These are phyloP conservation scores for Tiliqua scincoides DNA, from an alignment of 2,113 vertebrate genomes.

Conservation along the genomic window DNA sequence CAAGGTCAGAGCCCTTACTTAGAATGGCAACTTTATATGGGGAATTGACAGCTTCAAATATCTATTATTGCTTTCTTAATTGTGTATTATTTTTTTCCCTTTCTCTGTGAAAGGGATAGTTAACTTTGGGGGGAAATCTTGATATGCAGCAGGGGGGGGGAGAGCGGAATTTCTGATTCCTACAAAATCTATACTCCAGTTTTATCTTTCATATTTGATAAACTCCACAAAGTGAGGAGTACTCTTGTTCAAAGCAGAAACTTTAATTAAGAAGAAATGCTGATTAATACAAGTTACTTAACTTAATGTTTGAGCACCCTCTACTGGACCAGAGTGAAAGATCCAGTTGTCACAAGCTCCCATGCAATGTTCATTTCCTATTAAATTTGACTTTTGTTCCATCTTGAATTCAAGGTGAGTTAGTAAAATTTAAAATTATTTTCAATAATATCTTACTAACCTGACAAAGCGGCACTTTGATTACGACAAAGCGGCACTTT, in stretches of 20 bases:
- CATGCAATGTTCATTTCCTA: background rate
- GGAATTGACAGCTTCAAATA: background rate
- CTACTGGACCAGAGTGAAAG: constrained; percentile 56
- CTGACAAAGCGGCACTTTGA: too few relatives aligned
- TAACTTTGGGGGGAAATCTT: background rate
- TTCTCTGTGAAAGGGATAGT: background rate
- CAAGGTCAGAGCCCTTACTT: background rate
- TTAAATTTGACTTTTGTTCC: background rate
- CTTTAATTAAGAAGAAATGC: background rate
- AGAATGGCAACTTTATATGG: background rate
- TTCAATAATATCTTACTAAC: background rate
- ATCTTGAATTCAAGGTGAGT: background rate
- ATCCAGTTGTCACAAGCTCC: background rate
- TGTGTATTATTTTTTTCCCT: background rate
- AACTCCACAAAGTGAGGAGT: background rate
- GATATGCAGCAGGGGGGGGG: fast-evolving
- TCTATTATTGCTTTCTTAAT: background rate
- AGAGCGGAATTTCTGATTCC: background rate
- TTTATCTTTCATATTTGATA: background rate
- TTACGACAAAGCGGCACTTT: too few relatives aligned
- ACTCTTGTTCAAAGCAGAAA: background rate
- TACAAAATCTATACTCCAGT: too few relatives aligned
- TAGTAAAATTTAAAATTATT: background rate
- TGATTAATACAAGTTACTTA: constrained; percentile 7
- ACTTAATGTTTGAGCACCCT: constrained; percentile 65